Base-by-base conservation (phyloP, 2,888 invertebrate species). In the Acanthosepion lycidas region DNA sequence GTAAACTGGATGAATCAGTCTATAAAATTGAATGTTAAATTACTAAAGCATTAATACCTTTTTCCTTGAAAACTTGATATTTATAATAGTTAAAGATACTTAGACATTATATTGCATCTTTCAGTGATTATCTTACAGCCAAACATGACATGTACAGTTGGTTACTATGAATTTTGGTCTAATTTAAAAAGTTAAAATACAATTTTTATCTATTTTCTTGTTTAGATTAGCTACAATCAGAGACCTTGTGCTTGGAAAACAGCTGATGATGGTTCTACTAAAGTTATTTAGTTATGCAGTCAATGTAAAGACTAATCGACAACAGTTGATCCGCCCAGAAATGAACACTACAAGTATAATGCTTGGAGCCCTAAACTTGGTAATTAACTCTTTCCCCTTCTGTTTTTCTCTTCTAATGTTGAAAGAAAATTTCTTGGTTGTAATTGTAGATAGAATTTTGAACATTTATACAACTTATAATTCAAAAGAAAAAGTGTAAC, bases 261-360 rank as follows among this genome's bases (percentile, higher is more conserved):
- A 99, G 55, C 98, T 99, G 94, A 98, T 99, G 95, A 98, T 98
- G 96, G 99, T 99, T 0, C 98, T 99, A 91, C 98, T 99, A 92
- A 99, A 99, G 97, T 98, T 99, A 96, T 98, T 99, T 97, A 98
- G 98, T 94, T 98, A 99, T 96, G 99, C 99, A 97, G 98, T 99
- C 94, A 99, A 99, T 98, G 97, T 98, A 94, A 98, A 98, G 93
- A 98, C 98, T 95, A 99, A 99, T 97, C 98, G 99, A 97, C 98
- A 98, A 97, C 98, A 99, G 95, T 98, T 99, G 18, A 98, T 99
- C 95, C 98, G 98, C 95, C 99, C 99, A 0, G 98, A 98, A 96
- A 98, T 99, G 95, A 97, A 97, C 95, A 96, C 97, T n/a, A 96
- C 97, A 95, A 97, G 96, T 95, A 96, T 97, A 94, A 97, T 97